A percentile compares a stretch with the other conserved stretches of the same genome.
These are phyloP conservation scores for Ptilonorhynchus violaceus DNA, from an alignment of 2,113 vertebrate genomes.

Conservation along the genomic window DNA sequence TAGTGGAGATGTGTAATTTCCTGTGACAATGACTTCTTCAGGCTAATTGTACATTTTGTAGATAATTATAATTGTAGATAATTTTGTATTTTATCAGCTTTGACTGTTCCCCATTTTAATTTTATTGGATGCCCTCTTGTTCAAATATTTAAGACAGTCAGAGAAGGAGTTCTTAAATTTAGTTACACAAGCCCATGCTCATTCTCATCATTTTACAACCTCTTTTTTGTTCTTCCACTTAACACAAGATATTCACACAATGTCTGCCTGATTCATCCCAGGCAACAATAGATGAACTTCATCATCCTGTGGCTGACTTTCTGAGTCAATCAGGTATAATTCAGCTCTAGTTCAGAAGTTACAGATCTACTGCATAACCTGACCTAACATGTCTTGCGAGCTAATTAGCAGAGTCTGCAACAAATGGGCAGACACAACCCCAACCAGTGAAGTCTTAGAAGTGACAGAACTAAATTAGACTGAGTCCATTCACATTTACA, in stretches of 20 bases:
- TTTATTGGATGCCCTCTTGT: background rate
- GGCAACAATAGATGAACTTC: background rate
- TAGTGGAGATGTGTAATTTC: constrained; percentile 12
- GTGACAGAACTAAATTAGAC: background rate
- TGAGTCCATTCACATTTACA: background rate
- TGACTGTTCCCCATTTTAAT: background rate
- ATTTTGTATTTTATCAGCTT: constrained; percentile 26
- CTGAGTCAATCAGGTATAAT: background rate
- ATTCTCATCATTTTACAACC: background rate
- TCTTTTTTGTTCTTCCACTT: background rate
- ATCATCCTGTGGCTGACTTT: background rate
- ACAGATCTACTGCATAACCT: background rate
- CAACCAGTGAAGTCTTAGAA: background rate
- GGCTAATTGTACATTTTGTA: constrained; percentile 15
- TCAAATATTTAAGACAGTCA: background rate
- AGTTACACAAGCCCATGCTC: background rate
- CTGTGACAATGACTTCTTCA: constrained; percentile 11
- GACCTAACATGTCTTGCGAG: background rate
- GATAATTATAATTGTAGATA: constrained; percentile 17
- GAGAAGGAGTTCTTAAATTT: background rate
- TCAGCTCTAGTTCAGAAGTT: background rate
- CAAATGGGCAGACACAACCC: background rate
- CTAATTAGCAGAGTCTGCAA: background rate
- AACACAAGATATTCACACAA: background rate
- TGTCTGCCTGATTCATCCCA: background rate